Evolutionary conservation across 2,113 vertebrate genomes (phyloP), one percentile per base, ranked within the genome.

Genomic region (Oncorhynchus kisutch): DNA sequence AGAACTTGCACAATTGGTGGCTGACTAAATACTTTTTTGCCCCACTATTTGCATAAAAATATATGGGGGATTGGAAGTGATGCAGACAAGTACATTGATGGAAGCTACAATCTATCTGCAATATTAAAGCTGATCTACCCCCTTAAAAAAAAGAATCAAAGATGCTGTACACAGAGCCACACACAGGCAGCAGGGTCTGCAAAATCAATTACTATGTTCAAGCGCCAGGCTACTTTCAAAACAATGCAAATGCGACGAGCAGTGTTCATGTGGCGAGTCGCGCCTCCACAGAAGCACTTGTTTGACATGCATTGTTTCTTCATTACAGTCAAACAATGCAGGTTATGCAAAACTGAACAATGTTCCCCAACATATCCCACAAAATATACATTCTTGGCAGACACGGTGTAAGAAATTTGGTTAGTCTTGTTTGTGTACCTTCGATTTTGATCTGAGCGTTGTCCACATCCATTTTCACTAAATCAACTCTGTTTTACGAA

Each of bases 271-370:
- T 68, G 73, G 49, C 11, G 18, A 34, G 66, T 49, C 66, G 16
- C 11, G 11, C 5, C 48, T 27, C 59, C 54, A 48, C 57, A 70
- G 20, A 70, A 2, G 31, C 74, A 70, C n/a, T 31, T 45, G 67
- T 62, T 70, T 76, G 57, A 76, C 67, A 76, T 62, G 31, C 67
- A 64, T 70, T 59, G 54, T 57, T 75, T 69, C 24, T 60, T 57
- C 3, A 16, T 76, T 34, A n/a, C 20, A 31, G 31, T 29, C 66
- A 68, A 29, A 68, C 31, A 20, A 68, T 20, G 27, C 25, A 6
- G 6, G 27, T 31, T 18, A 29, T 16, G 66, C 27, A 68, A 68
- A 31, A 31, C 66, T 34, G 31, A 39, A 34, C 66, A 34, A 68
- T 25, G 66, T 39, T 68, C 29, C 29, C 16, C 12, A 3, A 7